These are phyloP conservation scores for Muraenolepis orangiensis DNA, from an alignment of 2,797 vertebrate species.

Conservation along the genomic window DNA sequence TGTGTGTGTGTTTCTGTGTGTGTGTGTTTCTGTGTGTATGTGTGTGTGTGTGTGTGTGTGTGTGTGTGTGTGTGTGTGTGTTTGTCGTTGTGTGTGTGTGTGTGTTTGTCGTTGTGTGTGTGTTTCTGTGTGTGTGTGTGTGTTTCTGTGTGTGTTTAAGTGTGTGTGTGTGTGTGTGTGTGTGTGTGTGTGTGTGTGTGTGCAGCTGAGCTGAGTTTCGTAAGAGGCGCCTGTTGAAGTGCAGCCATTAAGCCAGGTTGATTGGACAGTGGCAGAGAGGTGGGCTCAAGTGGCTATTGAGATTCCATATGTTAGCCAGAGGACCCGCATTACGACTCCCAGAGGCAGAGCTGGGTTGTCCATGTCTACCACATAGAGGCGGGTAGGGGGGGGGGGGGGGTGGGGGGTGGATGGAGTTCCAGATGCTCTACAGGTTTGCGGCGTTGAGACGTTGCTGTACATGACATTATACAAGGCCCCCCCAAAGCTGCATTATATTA, in stretches of 20 bases:
- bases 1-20: background rate
- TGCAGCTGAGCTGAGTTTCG: background rate
- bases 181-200: background rate
- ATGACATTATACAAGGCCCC: too few relatives aligned
- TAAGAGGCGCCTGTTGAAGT: background rate
- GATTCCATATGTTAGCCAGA: background rate
- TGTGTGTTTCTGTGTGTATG: background rate
- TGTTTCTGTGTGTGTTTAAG: background rate
- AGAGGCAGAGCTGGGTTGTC: background rate
- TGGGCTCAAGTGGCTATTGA: background rate
- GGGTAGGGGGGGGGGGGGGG: too few relatives aligned
- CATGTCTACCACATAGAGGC: too few relatives aligned
- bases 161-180: background rate
- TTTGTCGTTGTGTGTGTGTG: background rate
- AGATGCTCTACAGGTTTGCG: too few relatives aligned
- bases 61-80: background rate
- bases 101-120: background rate
- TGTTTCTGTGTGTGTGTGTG: background rate
- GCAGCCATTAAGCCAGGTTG: background rate
- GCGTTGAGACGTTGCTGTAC: background rate
- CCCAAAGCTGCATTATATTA: background rate
- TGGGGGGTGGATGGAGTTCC: too few relatives aligned
- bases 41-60: slow-evolving; percentile 1
- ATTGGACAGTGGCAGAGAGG: background rate
- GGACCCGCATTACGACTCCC: background rate